Evolutionary conservation across 2,113 vertebrate species (phyloP).

Genomic region (Piaya cayana): DNA sequence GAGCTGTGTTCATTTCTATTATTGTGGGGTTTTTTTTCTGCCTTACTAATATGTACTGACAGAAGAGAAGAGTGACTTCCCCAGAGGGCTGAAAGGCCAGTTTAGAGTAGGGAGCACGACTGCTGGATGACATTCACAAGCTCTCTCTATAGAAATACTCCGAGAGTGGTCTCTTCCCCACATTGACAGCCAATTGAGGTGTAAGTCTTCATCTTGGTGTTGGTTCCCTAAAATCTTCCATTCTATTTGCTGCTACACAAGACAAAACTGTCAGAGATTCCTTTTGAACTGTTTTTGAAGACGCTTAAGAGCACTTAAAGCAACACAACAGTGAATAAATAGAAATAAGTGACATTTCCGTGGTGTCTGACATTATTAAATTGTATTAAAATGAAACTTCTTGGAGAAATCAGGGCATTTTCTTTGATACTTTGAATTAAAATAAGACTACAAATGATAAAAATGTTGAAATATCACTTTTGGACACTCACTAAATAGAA

Average conservation of each 20-base stretch:
- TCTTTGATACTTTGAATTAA: neutral
- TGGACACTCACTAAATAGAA: neutral
- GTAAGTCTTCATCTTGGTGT: neutral
- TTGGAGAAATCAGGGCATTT: neutral
- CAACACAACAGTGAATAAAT: neutral
- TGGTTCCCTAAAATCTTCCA: neutral
- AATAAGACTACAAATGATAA: neutral
- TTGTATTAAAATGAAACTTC: neutral
- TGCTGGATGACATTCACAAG: neutral
- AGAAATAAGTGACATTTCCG: neutral
- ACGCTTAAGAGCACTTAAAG: neutral
- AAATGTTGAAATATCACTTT: neutral
- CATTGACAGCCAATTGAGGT: neutral
- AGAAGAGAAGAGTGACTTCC: slow-evolving; percentile 5
- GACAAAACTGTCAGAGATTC: neutral
- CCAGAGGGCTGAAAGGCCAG: neutral
- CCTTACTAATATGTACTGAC: neutral
- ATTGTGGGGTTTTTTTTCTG: neutral
- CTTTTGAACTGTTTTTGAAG: neutral
- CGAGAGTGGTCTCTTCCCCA: neutral
- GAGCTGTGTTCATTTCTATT: neutral
- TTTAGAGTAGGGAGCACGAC: neutral
- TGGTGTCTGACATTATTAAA: neutral
- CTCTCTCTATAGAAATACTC: neutral
- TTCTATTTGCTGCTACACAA: neutral